Percentiles rank a stretch among this genome's conserved stretches.
These are phyloP conservation scores for Orthonyx spaldingii DNA, from an alignment of 2,113 vertebrate species.

Conservation along the genomic window DNA sequence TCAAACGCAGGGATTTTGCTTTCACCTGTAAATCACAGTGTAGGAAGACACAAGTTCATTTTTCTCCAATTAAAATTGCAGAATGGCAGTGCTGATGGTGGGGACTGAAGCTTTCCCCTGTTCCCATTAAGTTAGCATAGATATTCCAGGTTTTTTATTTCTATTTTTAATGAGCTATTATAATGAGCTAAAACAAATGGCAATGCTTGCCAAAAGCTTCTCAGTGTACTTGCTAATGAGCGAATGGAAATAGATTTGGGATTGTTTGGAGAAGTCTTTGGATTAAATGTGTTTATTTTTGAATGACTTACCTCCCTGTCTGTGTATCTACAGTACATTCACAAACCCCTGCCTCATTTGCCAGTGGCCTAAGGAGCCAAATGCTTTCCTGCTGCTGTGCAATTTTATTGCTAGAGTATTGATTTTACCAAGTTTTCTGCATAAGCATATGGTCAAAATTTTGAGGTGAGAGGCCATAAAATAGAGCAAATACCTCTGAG, in stretches of 20 bases:
- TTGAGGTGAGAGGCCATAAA: background rate
- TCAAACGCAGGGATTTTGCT: background rate
- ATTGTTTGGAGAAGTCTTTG: background rate
- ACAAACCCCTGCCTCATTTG: background rate
- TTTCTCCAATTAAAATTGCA: background rate
- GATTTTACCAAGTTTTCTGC: background rate
- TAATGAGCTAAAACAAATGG: background rate
- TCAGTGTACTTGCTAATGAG: background rate
- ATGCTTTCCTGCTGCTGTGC: background rate
- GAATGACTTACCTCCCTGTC: background rate
- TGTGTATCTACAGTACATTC: background rate
- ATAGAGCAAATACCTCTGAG: background rate
- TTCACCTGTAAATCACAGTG: background rate
- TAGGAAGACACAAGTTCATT: background rate
- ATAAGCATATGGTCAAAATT: background rate
- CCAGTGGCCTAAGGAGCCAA: background rate
- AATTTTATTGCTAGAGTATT: background rate
- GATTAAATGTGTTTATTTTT: background rate
- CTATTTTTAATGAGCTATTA: background rate
- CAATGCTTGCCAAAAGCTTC: background rate
- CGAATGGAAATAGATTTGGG: background rate
- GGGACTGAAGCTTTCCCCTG: background rate
- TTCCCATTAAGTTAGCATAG: background rate
- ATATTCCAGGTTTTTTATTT: background rate
- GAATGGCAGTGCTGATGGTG: rapidly evolving